These are phyloP conservation scores for Drosophila bipectinata DNA, from an alignment of 1,140 invertebrate species.

Conservation along the genomic window DNA sequence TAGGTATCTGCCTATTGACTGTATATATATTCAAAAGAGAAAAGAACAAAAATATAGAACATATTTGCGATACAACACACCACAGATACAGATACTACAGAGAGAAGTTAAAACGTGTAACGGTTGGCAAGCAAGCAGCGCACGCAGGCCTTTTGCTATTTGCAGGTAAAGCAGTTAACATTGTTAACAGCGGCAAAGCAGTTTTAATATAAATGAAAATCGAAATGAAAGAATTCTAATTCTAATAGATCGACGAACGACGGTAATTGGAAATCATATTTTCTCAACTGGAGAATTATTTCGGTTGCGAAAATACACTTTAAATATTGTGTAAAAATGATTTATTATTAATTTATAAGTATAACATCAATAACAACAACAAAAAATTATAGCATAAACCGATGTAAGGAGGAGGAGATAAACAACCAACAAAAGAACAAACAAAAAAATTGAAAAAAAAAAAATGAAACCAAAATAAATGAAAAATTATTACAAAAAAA, in stretches of 20 bases:
- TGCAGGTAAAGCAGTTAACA: constrained; percentile 75
- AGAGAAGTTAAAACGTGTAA: constrained; percentile 14
- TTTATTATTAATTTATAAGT: constrained; percentile 78
- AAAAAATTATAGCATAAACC: constrained; percentile 35
- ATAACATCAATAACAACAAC: constrained; percentile 39
- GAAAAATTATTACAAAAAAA: constrained; percentile 69
- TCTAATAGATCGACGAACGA: constrained; percentile 34
- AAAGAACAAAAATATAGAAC: constrained; percentile 45
- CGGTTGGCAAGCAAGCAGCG: constrained; percentile 51
- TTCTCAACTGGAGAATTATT: constrained; percentile 56
- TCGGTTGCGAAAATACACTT: constrained; percentile 40
- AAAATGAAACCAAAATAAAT: constrained; percentile 71
- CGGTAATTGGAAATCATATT: constrained; percentile 56
- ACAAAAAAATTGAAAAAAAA: constrained; percentile 57
- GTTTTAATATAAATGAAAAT: constrained; percentile 67
- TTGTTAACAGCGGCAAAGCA: constrained; percentile 74
- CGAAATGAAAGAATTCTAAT: constrained; percentile 46
- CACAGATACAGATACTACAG: constrained; percentile 12
- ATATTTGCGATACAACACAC: constrained; percentile 50
- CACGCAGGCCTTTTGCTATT: constrained; percentile 69
- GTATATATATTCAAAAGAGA: constrained; percentile 47
- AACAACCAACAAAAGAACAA: constrained; percentile 61
- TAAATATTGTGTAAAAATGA: constrained; percentile 80
- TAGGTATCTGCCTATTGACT: constrained; percentile 15
- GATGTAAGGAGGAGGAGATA: constrained; percentile 57